These are phyloP conservation scores for Aspiorhynchus laticeps DNA, from an alignment of 2,113 vertebrate species.

Conservation along the genomic window DNA sequence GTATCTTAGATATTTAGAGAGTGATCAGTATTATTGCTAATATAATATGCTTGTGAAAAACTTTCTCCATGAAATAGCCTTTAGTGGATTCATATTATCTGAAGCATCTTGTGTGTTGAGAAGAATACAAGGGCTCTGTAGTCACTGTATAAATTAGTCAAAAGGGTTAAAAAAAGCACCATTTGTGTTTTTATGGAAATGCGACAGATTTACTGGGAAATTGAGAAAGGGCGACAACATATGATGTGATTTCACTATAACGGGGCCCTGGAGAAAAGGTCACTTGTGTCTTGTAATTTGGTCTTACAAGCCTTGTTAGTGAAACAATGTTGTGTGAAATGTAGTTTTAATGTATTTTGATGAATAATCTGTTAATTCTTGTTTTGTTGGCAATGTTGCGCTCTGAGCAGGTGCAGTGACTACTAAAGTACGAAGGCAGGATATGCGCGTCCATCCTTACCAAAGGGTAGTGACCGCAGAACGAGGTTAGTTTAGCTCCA, in stretches of 20 bases:
- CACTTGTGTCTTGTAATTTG: slow-evolving; percentile 39
- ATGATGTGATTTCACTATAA: slow-evolving; percentile 9
- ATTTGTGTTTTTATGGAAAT: slow-evolving; percentile 16
- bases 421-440: slow-evolving; percentile 99
- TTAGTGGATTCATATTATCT: slow-evolving; percentile 32
- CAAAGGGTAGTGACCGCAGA: slow-evolving; percentile 99
- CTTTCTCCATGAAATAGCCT: slow-evolving; percentile 28
- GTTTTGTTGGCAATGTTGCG: slow-evolving; percentile 93
- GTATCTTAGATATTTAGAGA: slow-evolving; percentile 27
- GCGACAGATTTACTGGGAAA: not conserved
- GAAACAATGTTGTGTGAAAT: slow-evolving; percentile 60
- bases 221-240: not conserved
- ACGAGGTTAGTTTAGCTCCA: slow-evolving; percentile 99
- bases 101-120: slow-evolving; percentile 13
- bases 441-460: slow-evolving; percentile 99
- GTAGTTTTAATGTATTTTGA: slow-evolving; percentile 60
- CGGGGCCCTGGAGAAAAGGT: slow-evolving; percentile 3
- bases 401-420: slow-evolving; percentile 99
- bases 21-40: slow-evolving; percentile 55
- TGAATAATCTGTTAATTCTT: slow-evolving; percentile 85
- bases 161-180: not conserved
- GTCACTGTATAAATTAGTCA: slow-evolving; percentile 21
- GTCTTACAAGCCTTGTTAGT: slow-evolving; percentile 76
- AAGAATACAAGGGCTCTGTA: slow-evolving; percentile 41
- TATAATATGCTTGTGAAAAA: slow-evolving; percentile 27